These are phyloP conservation scores for Oligia strigilis DNA, from an alignment of 2,888 invertebrate species.

Conservation along the genomic window DNA sequence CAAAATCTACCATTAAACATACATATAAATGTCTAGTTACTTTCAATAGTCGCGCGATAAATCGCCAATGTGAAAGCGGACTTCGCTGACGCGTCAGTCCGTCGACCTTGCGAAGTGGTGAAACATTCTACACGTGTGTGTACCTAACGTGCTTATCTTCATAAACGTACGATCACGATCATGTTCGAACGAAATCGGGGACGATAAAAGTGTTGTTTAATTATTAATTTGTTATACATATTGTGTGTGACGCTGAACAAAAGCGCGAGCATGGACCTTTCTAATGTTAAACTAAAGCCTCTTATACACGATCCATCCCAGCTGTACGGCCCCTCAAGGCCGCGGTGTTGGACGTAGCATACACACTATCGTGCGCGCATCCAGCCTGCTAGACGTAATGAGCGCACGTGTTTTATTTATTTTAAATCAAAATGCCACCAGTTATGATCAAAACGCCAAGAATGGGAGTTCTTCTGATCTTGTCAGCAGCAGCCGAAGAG, in stretches of 20 bases:
- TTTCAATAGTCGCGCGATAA: slow-evolving; percentile 32
- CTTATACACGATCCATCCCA: too few species aligned
- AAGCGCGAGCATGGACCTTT: not conserved
- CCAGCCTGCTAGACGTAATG: too few species aligned
- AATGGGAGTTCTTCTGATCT: too few species aligned
- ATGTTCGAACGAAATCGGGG: not conserved
- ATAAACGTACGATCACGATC: slow-evolving; percentile 39
- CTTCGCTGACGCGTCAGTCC: slow-evolving; percentile 30
- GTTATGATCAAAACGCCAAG: too few species aligned
- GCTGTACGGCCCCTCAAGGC: too few species aligned
- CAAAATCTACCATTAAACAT: slow-evolving; percentile 2
- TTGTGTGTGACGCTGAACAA: too few species aligned
- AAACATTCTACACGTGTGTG: slow-evolving; percentile 45
- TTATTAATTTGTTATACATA: not conserved
- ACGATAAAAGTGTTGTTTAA: slow-evolving; percentile 8
- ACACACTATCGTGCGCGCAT: too few species aligned
- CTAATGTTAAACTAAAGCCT: not conserved
- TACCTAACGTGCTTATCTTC: slow-evolving; percentile 11
- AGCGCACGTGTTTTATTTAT: too few species aligned
- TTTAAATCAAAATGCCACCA: too few species aligned
- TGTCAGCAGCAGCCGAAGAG: too few species aligned
- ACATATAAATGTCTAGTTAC: slow-evolving; percentile 7
- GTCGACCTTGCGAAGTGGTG: slow-evolving; percentile 54
- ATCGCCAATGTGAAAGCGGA: slow-evolving; percentile 41
- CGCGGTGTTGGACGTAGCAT: too few species aligned